These are phyloP conservation scores for Onychostoma macrolepis DNA, from an alignment of 2,113 vertebrate species.

Conservation along the genomic window DNA sequence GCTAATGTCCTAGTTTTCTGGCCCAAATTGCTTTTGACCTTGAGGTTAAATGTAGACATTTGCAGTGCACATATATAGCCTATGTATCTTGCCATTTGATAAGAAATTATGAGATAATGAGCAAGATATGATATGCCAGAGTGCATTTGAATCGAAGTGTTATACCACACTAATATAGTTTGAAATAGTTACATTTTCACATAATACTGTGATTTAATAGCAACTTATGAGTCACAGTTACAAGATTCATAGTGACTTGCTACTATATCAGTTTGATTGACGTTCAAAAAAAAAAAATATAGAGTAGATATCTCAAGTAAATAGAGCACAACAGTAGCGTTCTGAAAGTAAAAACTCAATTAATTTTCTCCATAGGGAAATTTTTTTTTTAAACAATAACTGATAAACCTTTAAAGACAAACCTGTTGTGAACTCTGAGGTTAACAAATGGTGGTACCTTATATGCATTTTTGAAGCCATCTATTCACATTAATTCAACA, in stretches of 20 bases:
- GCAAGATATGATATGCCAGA: slow-evolving; percentile 43
- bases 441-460: too few species aligned
- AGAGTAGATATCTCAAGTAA: not conserved
- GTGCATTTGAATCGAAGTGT: slow-evolving; percentile 50
- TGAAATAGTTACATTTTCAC: not conserved
- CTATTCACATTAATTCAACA: too few species aligned
- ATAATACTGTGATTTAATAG: not conserved
- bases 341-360: not conserved
- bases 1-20: slow-evolving; percentile 53
- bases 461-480: too few species aligned
- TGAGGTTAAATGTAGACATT: slow-evolving; percentile 55
- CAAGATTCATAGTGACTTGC: not conserved
- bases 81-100: slow-evolving; percentile 40
- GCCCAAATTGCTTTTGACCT: slow-evolving; percentile 58
- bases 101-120: slow-evolving; percentile 55
- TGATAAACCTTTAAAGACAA: too few species aligned
- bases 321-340: not conserved
- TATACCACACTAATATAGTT: slow-evolving; percentile 33
- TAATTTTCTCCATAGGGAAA: not conserved
- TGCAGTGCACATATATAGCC: slow-evolving; percentile 49
- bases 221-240: not conserved
- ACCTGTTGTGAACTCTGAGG: too few species aligned
- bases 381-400: too few species aligned
- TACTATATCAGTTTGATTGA: not conserved
- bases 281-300: not conserved